Base-by-base conservation (phyloP, 1,140 invertebrate species). In the Lethocerus indicus region DNA sequence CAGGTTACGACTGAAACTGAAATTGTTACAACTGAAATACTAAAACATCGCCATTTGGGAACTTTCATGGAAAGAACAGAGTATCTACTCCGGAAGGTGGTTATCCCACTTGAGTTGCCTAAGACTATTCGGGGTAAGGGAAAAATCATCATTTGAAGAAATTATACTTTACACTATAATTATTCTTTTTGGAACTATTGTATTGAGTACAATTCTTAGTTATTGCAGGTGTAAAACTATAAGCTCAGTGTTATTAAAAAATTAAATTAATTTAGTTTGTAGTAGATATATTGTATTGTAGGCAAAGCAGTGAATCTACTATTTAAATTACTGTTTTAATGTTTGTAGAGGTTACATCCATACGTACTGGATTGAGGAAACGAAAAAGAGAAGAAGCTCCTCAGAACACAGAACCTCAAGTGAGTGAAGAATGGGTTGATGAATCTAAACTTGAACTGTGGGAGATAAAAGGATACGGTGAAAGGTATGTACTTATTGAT, bases 1-100 rank as follows among this genome's bases (percentile, higher is more conserved):
- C 91, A 95, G 63, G 76, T 94, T 1, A 95, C 92, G 0, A 95
- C 90, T 1, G 93, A 98, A 58, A 93, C 85, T 2, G 92, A 96
- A 69, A 93, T 97, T 32, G 85, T 92, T 51, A 92, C 92, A 0
- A 70, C 87, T 27, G 92, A 97, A 65, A 71, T 96, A 43, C 68
- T 97, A 14, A 93, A 92, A 61, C 79, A 92, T 58, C 73, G 89
- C 42, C 83, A 94, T 56, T 71, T 85, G 21, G 91, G 90, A 3
- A 78, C 83, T 46, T 93, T 89, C 69, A 75, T 84, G 49, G 83
- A 95, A 54, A 76, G 78, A 47, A 89, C 89, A 0, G 88, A 95
- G 61, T 97, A 95, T 66, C 68, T 93, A 25, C 52, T 60, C n/a
- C 74, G 92, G 14, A 90, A 88, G 64, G 88, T 94, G 29, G 85